Conservation (phyloP, 1,140 invertebrate species). For the Vollenhovia emeryi region DNA sequence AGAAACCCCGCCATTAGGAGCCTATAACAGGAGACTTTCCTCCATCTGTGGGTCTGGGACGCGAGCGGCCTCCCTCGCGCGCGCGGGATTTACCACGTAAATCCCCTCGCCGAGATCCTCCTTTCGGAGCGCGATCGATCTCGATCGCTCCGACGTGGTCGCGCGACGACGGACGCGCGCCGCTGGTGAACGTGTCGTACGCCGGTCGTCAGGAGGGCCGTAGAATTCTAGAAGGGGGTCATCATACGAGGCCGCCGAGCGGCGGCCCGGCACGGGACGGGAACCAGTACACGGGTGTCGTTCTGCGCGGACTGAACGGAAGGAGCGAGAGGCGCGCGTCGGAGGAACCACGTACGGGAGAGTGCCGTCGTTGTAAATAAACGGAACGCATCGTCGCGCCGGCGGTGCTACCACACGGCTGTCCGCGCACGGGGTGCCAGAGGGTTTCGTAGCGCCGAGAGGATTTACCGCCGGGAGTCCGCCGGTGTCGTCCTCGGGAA, state of each 20-base stretch:
- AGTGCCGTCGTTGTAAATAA: conserved; percentile 36
- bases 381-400: conserved; percentile 1
- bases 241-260: conserved; percentile 74
- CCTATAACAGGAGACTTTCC: too few relatives aligned
- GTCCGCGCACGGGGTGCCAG: background rate
- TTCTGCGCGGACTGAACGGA: conserved; percentile 77
- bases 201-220: conserved; percentile 68
- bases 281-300: conserved; percentile 78
- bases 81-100: too few relatives aligned
- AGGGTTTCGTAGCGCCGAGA: background rate
- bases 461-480: background rate
- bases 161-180: background rate
- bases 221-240: conserved; percentile 81
- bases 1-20: too few relatives aligned
- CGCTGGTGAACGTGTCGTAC: conserved; percentile 62
- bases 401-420: background rate
- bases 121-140: conserved; percentile 37
- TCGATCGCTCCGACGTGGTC: conserved; percentile 48
- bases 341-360: conserved; percentile 30
- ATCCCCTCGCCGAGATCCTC: background rate
- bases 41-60: too few relatives aligned
- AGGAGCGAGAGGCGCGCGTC: conserved; percentile 64
- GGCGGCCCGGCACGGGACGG: conserved; percentile 62
- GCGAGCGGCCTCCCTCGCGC: background rate
- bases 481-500: background rate